phyloP scores from a whole-genome alignment of 2,888 invertebrate genomes.

The Ormyrus rosae region DNA sequence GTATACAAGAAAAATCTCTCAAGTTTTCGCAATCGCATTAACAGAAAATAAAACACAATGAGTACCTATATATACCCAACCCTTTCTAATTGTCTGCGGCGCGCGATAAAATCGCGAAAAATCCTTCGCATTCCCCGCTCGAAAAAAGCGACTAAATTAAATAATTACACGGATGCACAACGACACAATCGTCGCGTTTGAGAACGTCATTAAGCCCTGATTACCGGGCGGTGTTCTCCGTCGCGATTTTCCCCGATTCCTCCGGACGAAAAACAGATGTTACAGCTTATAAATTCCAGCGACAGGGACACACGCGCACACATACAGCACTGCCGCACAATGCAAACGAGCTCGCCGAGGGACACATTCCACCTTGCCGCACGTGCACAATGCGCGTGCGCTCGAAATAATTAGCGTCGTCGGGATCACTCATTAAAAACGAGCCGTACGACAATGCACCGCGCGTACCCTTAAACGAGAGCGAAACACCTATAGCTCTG shows the following conservation, averaged over 20 bases:
- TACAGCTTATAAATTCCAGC: constrained; percentile 21
- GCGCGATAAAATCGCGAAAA: no score
- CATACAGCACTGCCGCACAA: background rate
- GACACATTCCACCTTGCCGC: constrained; percentile 14
- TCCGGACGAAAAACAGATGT: constrained; percentile 26
- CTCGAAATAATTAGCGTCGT: constrained; percentile 40
- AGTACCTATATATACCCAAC: no score
- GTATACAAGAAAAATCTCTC: no score
- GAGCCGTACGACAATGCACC: constrained; percentile 2
- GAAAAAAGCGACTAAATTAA: no score
- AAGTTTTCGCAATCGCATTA: no score
- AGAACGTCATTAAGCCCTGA: constrained; percentile 21
- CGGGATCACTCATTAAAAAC: constrained; percentile 36
- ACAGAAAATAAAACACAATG: no score
- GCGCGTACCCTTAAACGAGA: background rate
- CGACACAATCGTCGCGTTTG: constrained; percentile 10
- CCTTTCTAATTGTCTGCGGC: no score
- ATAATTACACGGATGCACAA: background rate
- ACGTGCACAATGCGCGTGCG: background rate
- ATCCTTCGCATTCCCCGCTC: no score
- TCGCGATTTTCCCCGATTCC: constrained; percentile 11
- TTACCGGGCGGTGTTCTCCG: background rate
- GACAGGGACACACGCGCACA: background rate
- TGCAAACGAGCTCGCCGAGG: constrained; percentile 20
- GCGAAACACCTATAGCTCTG: no score